Base-by-base conservation (phyloP, 2,888 invertebrate genomes). In the Formica aserva region DNA sequence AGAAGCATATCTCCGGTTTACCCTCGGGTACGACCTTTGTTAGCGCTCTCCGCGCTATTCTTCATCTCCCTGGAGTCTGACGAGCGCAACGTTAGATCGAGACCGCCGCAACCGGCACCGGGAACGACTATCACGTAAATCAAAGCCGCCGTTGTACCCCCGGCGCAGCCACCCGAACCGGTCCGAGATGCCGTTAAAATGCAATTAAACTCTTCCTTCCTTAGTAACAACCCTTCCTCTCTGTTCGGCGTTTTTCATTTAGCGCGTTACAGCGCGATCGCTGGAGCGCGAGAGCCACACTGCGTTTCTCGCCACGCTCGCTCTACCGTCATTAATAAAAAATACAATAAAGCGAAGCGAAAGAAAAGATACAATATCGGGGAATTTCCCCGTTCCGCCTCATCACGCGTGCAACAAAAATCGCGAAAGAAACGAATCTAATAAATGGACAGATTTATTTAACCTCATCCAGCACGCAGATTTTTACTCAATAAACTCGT, bases 1-100 rank as follows among this genome's bases (percentile, higher is more conserved):
- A 63, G 38, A 35, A 65, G 48, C 35, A 18, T 41, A 69, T 45
- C 69, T 55, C 45, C 66, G 35, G 66, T 52, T 60, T 85, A 76
- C 65, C 69, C 82, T 72, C 76, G 72, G 65, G 60, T 72, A 75
- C 72, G 85, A 85, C 66, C 82, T 85, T 85, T 86, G 85, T 86
- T 86, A 85, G 35, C 82, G 29, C 45, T 62, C 38, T 72, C 57
- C 52, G 48, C 77, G 72, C 77, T 78, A 77, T 85, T 85, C 72
- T 67, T 77, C 60, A 76, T 18, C 67, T 18, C 26, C 11, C 18
- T 26, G 60, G 57, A 71, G 32, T 8, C 57, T 78, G 85, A 71
- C 72, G 82, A 77, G 77, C 57, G 71, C 41, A 71, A 71, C 66
- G 75, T 86, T 77, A 85, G 69, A 86, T 85, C 82, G 76, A 72